Evolutionary conservation across 2,888 invertebrate genomes (phyloP).

Genomic region (Pristionchus entomophagus): DNA sequence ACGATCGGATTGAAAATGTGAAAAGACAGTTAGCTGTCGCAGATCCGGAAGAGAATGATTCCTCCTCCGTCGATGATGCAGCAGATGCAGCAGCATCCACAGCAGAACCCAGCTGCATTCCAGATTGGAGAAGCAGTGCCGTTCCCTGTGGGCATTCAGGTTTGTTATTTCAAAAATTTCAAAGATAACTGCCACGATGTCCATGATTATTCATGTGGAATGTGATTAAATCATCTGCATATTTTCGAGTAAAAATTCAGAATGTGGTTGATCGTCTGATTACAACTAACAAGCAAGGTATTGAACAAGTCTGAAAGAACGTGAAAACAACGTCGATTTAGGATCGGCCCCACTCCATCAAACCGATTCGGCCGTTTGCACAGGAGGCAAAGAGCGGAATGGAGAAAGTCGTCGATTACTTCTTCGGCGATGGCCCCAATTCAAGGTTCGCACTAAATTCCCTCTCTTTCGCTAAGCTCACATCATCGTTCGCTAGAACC

Average conservation of each 20-base stretch:
- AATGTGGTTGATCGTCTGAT: no score
- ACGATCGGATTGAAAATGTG: no score
- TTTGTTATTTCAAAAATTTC: no score
- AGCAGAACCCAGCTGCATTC: not conserved
- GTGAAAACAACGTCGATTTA: not conserved
- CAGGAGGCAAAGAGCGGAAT: constrained; percentile 42
- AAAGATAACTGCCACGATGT: not conserved
- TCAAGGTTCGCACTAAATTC: constrained; percentile 80
- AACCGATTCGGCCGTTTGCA: constrained; percentile 51
- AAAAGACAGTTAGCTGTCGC: no score
- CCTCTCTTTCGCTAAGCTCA: no score
- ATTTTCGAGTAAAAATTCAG: no score
- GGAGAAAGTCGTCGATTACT: constrained; percentile 84
- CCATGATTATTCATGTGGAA: no score
- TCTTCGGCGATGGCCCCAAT: constrained; percentile 94
- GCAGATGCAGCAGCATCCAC: not conserved
- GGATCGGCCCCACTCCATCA: constrained; percentile 41
- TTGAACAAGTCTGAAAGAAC: no score
- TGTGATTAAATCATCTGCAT: no score
- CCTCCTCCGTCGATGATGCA: not conserved
- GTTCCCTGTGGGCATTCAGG: not conserved
- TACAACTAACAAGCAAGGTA: no score
- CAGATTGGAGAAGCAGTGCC: not conserved
- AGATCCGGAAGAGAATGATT: constrained; percentile 4
- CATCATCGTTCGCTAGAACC: no score